Base-by-base conservation (phyloP, 2,113 vertebrate genomes). In the Recurvirostra avosetta region DNA sequence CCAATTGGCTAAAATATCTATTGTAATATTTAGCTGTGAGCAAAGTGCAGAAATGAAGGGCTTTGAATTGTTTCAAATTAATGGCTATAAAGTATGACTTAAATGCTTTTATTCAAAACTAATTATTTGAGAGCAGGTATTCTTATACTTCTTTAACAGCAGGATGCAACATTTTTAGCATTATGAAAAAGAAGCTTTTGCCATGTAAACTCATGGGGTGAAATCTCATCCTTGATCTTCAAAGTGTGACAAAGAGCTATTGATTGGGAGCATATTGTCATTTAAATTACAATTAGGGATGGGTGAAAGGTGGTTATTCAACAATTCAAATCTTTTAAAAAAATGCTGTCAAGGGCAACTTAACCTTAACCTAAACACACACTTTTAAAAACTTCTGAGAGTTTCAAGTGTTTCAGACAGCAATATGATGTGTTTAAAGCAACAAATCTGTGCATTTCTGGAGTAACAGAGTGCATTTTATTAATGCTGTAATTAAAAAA, bases 211-310 rank as follows among this genome's bases (percentile, higher is more conserved):
- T 98, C 97, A 78, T 88, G 90, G 98, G 98, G 98, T 98, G 98
- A 98, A 98, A 98, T 98, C 98, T 99, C 98, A 99, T 99, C 98
- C 98, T 98, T 98, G 98, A 99, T 99, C 98, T 99, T 98, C 98
- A 98, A 98, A 98, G 98, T 98, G 98, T 97, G 98, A 99, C 98
- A 98, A 98, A 98, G 98, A 98, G 98, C 98, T 99, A 99, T 99
- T 99, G 99, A 99, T 99, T 99, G 97, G 98, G 96, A 98, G 98
- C 98, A 98, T 98, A 99, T 99, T 99, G 99, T 99, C 99, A 99
- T 99, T 99, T 99, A 99, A 98, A 99, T 99, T 99, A 98, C 98
- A 99, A 99, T 99, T 98, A 99, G 98, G 98, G 97, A 97, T 97
- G 97, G 99, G 98, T 98, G 98, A 99, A 97, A 98, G 98, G 98